Evolutionary conservation across 2,888 invertebrate species (phyloP).

Genomic region (Steinernema scapterisci): DNA sequence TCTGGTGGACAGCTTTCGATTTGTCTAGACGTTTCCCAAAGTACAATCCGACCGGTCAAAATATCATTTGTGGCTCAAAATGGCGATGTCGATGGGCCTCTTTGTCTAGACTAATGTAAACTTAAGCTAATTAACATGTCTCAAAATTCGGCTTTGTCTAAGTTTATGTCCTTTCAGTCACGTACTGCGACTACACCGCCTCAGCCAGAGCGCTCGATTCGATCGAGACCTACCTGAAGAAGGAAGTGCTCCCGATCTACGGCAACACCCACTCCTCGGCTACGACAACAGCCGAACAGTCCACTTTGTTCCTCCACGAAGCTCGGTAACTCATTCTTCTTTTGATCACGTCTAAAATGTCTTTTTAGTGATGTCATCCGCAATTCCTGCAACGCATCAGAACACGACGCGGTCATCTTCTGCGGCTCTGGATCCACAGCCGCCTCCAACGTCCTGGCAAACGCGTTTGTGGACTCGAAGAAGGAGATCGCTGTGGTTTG

Average conservation of each 20-base stretch:
- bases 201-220: constrained; percentile 49
- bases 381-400: constrained; percentile 3
- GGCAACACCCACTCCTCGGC: constrained; percentile 84
- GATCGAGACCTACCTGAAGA: constrained; percentile 49
- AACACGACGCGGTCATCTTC: constrained; percentile 78
- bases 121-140: not conserved
- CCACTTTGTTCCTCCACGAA: constrained; percentile 81
- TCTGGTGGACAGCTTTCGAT: no score
- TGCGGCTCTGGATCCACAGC: constrained; percentile 79
- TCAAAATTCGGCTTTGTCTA: not conserved
- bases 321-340: constrained; percentile 64
- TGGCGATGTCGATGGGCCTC: no score
- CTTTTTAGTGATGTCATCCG: not conserved
- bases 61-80: no score
- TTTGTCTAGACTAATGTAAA: not conserved
- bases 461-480: constrained; percentile 14
- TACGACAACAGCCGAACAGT: constrained; percentile 83
- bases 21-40: no score
- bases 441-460: constrained; percentile 77
- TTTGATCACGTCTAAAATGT: not conserved
- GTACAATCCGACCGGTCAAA: no score
- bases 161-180: constrained; percentile 38
- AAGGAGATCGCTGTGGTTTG: not conserved
- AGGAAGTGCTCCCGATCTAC: constrained; percentile 77
- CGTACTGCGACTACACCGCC: constrained; percentile 55